phyloP scores from a whole-genome alignment of 1,140 invertebrate genomes.

The Drosophila ananassae region DNA sequence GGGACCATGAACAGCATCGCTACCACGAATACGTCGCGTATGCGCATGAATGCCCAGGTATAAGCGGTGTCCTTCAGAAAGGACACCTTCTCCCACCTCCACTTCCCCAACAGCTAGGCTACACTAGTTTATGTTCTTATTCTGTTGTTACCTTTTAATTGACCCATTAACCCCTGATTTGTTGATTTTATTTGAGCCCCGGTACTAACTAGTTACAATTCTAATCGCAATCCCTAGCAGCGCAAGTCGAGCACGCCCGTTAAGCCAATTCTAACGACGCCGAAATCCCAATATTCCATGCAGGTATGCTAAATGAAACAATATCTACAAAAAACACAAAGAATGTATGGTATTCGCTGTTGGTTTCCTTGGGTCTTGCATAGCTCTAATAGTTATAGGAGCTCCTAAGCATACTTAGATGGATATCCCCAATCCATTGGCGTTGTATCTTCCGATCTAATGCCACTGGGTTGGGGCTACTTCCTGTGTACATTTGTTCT shows the following conservation, averaged over 20 bases:
- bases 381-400: slow-evolving; percentile 11
- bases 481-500: slow-evolving; percentile 37
- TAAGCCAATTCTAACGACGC: slow-evolving; percentile 69
- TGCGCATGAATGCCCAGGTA: slow-evolving; percentile 84
- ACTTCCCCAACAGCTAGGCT: slow-evolving; percentile 1
- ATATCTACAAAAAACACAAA: slow-evolving; percentile 10
- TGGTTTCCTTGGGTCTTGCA: slow-evolving; percentile 32
- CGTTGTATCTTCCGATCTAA: neutral
- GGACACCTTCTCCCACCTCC: slow-evolving; percentile 4
- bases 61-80: slow-evolving; percentile 44
- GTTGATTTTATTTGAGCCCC: slow-evolving; percentile 28
- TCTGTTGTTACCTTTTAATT: slow-evolving; percentile 10
- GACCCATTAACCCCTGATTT: slow-evolving; percentile 30
- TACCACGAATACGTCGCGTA: slow-evolving; percentile 85
- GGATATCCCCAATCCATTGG: slow-evolving; percentile 1
- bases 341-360: slow-evolving; percentile 56
- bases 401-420: slow-evolving; percentile 30
- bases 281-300: slow-evolving; percentile 84
- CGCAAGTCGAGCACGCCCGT: slow-evolving; percentile 80
- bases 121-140: slow-evolving; percentile 44
- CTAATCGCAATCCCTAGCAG: slow-evolving; percentile 68
- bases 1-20: slow-evolving; percentile 89
- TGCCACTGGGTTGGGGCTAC: slow-evolving; percentile 16
- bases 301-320: slow-evolving; percentile 76
- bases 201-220: slow-evolving; percentile 68